These are phyloP conservation scores for Phorcus lineatus DNA, from an alignment of 2,888 invertebrate species.

Conservation along the genomic window DNA sequence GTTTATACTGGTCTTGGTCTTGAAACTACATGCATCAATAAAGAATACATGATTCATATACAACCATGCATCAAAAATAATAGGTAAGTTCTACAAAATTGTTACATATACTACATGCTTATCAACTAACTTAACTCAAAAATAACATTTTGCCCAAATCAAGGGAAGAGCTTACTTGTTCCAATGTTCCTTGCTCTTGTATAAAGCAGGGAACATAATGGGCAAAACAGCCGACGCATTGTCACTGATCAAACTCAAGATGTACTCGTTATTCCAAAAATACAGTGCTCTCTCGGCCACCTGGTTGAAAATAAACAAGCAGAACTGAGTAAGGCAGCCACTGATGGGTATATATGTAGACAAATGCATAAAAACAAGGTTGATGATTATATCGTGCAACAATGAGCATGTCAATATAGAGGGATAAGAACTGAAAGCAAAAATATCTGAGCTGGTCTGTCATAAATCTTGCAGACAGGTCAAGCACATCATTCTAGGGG, in stretches of 20 bases:
- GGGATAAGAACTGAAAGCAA: not conserved
- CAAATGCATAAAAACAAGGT: not conserved
- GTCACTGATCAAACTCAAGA: constrained; percentile 98
- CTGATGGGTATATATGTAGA: not conserved
- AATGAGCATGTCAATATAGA: not conserved
- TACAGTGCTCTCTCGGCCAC: constrained; percentile 99
- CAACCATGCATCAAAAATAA: too few species aligned
- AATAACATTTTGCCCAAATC: too few species aligned
- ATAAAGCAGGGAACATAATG: constrained; percentile 99
- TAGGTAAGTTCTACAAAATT: too few species aligned
- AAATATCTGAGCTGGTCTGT: too few species aligned
- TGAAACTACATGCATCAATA: too few species aligned
- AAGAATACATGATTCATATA: too few species aligned
- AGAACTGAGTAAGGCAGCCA: not conserved
- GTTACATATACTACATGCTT: too few species aligned
- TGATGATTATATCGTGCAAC: not conserved
- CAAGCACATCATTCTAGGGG: not conserved
- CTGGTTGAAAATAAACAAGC: constrained; percentile 77
- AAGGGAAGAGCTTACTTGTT: constrained; percentile 82
- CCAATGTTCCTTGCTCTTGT: constrained; percentile 99
- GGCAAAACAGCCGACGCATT: constrained; percentile 99
- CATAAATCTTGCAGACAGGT: not conserved
- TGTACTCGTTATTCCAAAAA: constrained; percentile 99
- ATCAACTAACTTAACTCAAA: too few species aligned
- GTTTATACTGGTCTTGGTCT: too few species aligned